Evolutionary conservation across 2,888 invertebrate species (phyloP).

Genomic region (Cordylochernes scorpioides): DNA sequence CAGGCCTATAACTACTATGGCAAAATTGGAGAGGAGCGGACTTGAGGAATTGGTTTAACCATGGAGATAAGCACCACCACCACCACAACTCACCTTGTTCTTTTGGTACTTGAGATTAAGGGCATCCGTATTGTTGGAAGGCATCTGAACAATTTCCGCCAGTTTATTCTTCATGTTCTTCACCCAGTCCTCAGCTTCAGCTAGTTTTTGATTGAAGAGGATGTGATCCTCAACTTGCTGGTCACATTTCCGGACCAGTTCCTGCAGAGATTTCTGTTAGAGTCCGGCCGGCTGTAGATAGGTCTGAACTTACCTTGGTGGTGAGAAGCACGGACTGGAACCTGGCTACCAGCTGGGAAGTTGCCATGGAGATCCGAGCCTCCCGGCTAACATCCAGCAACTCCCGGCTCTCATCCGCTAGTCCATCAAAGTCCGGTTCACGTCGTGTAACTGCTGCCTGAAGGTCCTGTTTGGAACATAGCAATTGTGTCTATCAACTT

Average conservation of each 20-base stretch:
- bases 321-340: slow-evolving; percentile 70
- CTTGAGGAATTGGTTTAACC: too few species aligned
- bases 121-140: slow-evolving; percentile 25
- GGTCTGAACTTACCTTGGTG: slow-evolving; percentile 32
- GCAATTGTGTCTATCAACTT: too few species aligned
- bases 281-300: not conserved
- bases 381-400: slow-evolving; percentile 53
- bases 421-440: slow-evolving; percentile 57
- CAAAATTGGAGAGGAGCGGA: too few species aligned
- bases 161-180: slow-evolving; percentile 39
- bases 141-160: slow-evolving; percentile 8
- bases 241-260: slow-evolving; percentile 69
- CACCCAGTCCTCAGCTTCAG: slow-evolving; percentile 53
- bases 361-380: slow-evolving; percentile 53
- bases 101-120: slow-evolving; percentile 5
- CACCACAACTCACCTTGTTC: slow-evolving; percentile 6
- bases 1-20: too few species aligned
- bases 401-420: slow-evolving; percentile 58
- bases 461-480: too few species aligned
- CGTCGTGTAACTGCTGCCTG: too few species aligned
- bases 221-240: slow-evolving; percentile 57
- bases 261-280: slow-evolving; percentile 22
- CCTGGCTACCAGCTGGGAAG: slow-evolving; percentile 63
- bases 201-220: slow-evolving; percentile 50
- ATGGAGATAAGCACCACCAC: too few species aligned